phyloP scores from a whole-genome alignment of 2,797 vertebrate species.

The Chaunax sp. region DNA sequence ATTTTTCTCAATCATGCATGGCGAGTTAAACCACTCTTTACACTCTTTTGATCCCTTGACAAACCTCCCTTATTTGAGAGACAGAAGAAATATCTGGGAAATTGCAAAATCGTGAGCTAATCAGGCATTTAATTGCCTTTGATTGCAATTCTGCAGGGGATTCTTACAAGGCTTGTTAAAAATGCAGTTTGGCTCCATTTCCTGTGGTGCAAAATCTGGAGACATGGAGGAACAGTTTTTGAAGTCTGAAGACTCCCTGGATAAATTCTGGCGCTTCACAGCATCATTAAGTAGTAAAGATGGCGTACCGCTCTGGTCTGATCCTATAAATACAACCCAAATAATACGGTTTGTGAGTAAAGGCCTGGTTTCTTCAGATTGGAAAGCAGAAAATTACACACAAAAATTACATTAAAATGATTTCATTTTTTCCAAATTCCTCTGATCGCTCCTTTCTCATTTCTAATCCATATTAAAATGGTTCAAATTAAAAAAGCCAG shows the following conservation, averaged over 20 bases:
- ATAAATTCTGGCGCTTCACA: constrained; percentile 20
- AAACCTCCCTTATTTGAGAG: constrained; percentile 15
- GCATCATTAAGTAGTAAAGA: neutral
- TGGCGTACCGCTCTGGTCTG: neutral
- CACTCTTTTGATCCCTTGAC: constrained; percentile 17
- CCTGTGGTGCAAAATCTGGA: constrained; percentile 7
- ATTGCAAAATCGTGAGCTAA: constrained; percentile 51
- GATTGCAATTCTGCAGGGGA: constrained; percentile 47
- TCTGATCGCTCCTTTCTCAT: too few relatives aligned
- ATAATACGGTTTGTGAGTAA: neutral
- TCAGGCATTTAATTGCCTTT: constrained; percentile 59
- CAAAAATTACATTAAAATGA: too few relatives aligned
- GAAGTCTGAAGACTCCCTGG: constrained; percentile 30
- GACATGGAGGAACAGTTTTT: constrained; percentile 3
- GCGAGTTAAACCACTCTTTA: constrained; percentile 16
- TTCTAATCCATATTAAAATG: too few relatives aligned
- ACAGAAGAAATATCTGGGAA: constrained; percentile 34
- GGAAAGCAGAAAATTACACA: neutral
- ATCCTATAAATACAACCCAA: neutral
- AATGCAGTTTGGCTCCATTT: constrained; percentile 34
- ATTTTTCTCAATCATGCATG: constrained; percentile 41
- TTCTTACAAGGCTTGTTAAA: constrained; percentile 53
- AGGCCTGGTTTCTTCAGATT: neutral
- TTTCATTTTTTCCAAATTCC: too few relatives aligned
- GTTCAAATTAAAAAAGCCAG: too few relatives aligned